phyloP scores from a whole-genome alignment of 2,888 invertebrate genomes.

The Macrophya annulata region DNA sequence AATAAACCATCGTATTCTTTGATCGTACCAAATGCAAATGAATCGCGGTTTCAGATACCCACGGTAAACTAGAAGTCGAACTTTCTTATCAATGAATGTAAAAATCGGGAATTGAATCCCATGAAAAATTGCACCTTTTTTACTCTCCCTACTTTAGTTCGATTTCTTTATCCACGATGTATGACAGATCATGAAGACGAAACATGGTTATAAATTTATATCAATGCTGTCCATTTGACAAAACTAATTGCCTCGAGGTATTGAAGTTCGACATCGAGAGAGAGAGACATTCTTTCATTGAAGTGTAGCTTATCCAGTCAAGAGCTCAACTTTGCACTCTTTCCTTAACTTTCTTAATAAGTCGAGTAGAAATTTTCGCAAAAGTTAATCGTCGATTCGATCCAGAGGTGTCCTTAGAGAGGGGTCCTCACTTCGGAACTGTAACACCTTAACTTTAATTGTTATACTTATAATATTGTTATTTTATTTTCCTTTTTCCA shows the following conservation, averaged over 20 bases:
- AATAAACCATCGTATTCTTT: slow-evolving; percentile 43
- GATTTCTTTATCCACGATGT: neutral
- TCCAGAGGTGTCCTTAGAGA: slow-evolving; percentile 22
- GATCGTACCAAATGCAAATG: slow-evolving; percentile 23
- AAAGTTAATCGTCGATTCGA: slow-evolving; percentile 28
- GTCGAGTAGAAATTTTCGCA: slow-evolving; percentile 7
- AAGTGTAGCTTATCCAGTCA: slow-evolving; percentile 13
- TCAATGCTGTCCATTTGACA: neutral
- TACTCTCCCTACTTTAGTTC: neutral
- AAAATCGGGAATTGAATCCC: slow-evolving; percentile 7
- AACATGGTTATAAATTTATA: neutral
- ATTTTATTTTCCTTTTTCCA: neutral
- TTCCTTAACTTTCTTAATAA: slow-evolving; percentile 20
- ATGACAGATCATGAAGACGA: neutral
- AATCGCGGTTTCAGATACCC: slow-evolving; percentile 2
- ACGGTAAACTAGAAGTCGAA: neutral
- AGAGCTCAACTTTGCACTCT: neutral
- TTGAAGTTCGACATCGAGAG: neutral
- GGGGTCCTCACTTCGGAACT: neutral
- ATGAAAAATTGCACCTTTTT: neutral
- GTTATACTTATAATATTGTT: neutral
- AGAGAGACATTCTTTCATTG: slow-evolving; percentile 2
- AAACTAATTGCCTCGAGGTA: neutral
- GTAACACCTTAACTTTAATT: slow-evolving; percentile 3
- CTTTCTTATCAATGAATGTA: slow-evolving; percentile 17